Evolutionary conservation across 2,113 vertebrate genomes (phyloP).

Genomic region (Loxodonta africana): DNA sequence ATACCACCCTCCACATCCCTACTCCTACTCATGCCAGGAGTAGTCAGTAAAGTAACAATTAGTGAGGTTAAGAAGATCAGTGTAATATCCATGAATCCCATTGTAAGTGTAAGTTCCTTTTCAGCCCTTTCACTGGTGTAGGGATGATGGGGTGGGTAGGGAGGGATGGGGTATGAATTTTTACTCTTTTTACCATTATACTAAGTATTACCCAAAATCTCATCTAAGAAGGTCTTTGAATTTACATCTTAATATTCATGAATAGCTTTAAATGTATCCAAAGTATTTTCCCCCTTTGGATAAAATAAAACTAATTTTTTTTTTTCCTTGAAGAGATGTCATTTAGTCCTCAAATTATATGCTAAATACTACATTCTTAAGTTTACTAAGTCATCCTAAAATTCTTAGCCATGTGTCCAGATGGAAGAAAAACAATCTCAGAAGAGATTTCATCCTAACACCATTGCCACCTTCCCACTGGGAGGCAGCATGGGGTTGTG

Average conservation of each 20-base stretch:
- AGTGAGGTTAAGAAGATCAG: not conserved
- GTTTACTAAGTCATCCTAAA: constrained; percentile 14
- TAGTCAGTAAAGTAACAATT: not conserved
- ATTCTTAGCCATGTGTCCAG: not conserved
- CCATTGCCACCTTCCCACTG: constrained; percentile 48
- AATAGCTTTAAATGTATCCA: not conserved
- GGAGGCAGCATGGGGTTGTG: constrained; percentile 54
- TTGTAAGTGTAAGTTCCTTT: not conserved
- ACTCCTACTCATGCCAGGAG: not conserved
- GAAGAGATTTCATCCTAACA: not conserved
- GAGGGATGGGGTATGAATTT: not conserved
- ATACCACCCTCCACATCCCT: not conserved
- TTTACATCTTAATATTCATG: constrained; percentile 40
- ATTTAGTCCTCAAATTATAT: constrained; percentile 18
- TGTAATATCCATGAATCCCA: not conserved
- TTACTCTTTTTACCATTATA: not conserved
- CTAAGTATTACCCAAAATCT: not conserved
- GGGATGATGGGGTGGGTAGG: not conserved
- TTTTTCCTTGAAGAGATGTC: not conserved
- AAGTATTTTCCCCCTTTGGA: not conserved
- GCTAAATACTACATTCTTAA: not conserved
- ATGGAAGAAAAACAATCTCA: not conserved
- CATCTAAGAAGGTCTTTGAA: constrained; percentile 14
- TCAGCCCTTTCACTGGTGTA: not conserved
- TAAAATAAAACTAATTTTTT: constrained; percentile 61